Conservation (phyloP, 2,113 vertebrate genomes). For the Sebastes fasciatus region DNA sequence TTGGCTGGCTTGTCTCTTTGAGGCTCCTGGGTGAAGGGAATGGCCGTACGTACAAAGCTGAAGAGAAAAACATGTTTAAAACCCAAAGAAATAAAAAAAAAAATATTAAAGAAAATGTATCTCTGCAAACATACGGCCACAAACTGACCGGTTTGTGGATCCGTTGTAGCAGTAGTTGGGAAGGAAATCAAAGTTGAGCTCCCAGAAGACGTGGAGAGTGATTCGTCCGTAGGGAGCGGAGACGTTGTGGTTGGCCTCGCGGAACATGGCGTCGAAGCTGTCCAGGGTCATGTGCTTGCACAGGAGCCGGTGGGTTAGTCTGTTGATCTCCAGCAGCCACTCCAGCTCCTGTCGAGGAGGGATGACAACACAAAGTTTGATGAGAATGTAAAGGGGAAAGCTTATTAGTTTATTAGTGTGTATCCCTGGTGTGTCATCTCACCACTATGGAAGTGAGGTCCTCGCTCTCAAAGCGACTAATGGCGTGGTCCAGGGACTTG, state of each 20-base stretch:
- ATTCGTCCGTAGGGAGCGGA: constrained; percentile 98
- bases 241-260: constrained; percentile 98
- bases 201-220: constrained; percentile 99
- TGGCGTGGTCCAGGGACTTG: constrained; percentile 97
- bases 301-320: constrained; percentile 95
- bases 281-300: constrained; percentile 98
- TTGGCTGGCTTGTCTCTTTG: constrained; percentile 98
- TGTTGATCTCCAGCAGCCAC: constrained; percentile 97
- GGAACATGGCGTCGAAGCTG: constrained; percentile 99
- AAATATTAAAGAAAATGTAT: background rate
- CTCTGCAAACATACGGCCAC: background rate
- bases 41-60: constrained; percentile 98
- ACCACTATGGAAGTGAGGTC: constrained; percentile 99
- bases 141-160: constrained; percentile 93
- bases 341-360: constrained; percentile 90
- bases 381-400: background rate
- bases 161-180: constrained; percentile 99
- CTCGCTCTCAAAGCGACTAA: constrained; percentile 99
- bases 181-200: constrained; percentile 99
- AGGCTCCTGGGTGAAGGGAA: constrained; percentile 98
- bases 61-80: background rate
- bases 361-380: background rate
- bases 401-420: background rate
- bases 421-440: constrained; percentile 57
- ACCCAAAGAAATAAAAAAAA: background rate